Evolutionary conservation across 2,797 vertebrate genomes (phyloP), one percentile per base, ranked within the genome.

Genomic region (Acanthiza pusilla): DNA sequence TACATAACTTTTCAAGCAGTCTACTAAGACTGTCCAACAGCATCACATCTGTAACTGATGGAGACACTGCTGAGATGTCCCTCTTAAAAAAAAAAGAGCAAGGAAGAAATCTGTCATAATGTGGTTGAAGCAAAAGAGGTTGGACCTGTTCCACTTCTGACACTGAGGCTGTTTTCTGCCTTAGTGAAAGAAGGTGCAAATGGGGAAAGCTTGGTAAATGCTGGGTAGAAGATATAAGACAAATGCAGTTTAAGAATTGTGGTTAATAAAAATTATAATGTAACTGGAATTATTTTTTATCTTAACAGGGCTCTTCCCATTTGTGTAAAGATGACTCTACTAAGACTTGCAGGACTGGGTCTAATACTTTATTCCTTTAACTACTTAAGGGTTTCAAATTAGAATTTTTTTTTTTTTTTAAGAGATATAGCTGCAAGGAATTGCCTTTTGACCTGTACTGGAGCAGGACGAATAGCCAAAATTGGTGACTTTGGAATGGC

Each of bases 401-500:
- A 45, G 6, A 75, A 30, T 32, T 62, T 11, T 38, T 29, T 45
- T 42, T 20, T 30, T 75, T 14, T 55, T 87, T 90, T 74, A 96
- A 99, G 99, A 97, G 99, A 99, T 94, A 99, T 99, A 62, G 99
- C 99, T 93, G 98, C 99, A 67, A 98, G 99, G 76, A 99, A 99
- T 81, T 99, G 99, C 88, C 98, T 99, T 77, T 97, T 99, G 65
- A 99, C 98, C 60, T 99, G 98, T 91, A 92, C 97, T 40, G 98
- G 98, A 70, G 97, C 97, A 29, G 98, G 98, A 45, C 96, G 98
- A 95, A 98, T 99, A 90, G 98, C 98, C 93, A 99, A 99, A 97
- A 99, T 98, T 18, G 99, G 99, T 82, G 99, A 99, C 97, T 99
- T 99, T 58, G 98, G 99, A 67, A 99, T 99, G 99, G 99, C 99